Base-by-base conservation (phyloP, 1,140 invertebrate species). In the Pseudobourletiella spinata region DNA sequence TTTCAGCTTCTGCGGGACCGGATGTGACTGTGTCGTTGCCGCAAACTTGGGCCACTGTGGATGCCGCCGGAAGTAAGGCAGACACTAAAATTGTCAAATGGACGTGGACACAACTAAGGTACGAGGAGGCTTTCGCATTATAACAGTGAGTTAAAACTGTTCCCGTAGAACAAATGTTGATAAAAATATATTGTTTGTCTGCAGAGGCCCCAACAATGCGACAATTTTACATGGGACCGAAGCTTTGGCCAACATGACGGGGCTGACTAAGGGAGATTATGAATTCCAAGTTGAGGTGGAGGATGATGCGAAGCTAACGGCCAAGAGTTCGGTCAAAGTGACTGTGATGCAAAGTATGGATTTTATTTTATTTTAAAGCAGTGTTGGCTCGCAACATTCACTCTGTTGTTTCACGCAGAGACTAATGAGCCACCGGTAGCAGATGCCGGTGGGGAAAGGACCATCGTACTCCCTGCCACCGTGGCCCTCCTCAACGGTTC, bases 271-370 rank as follows among this genome's bases (percentile, higher is more conserved):
- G 71, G 92, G 92, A 8, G 79, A 84, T 57, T 96, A 95, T 72
- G 75, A 82, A 56, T 90, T 95, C 73, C 83, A 86, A 71, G 75
- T 97, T 44, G 89, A 84, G 16, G 89, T 95, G 1, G 82, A 84
- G 16, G 91, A 96, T 75, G 86, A 87, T 67, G 86, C 85, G 70
- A 85, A 85, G 42, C 92, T 94, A 71, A 83, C 83, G 20, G 84
- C 86, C 24, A 81, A 80, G 16, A 84, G 86, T 73, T 80, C 79
- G 32, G 82, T 87, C 22, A 81, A 79, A 70, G 79, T 95, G 16
- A 87, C 82, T 65, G 90, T 96, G n/a, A 87, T 88, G 60, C 90
- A 95, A 79, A 90, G 90, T 94, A 82, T 82, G 83, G 83, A 65
- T 52, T 65, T 51, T 15, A 14, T n/a, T 54, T 39, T 56, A 20